Conservation (phyloP, 2,888 invertebrate species). For the Cosmopolites sordidus region DNA sequence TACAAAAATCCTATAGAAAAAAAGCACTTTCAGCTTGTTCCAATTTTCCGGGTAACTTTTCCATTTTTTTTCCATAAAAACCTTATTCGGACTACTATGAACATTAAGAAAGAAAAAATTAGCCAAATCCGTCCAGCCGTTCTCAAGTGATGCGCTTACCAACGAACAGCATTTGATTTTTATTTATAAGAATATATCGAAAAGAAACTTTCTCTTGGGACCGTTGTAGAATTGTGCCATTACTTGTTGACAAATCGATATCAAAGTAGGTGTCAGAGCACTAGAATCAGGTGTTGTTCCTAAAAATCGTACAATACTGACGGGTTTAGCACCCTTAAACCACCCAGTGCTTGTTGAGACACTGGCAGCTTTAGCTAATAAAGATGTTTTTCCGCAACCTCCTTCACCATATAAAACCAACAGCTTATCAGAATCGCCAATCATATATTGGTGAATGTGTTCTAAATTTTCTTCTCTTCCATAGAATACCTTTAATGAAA, state of each 20-base stretch:
- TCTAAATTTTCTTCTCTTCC: constrained; percentile 84
- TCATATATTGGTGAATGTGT: constrained; percentile 77
- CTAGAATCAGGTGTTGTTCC: constrained; percentile 98
- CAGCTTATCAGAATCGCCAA: constrained; percentile 80
- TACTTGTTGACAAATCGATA: constrained; percentile 93
- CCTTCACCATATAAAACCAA: constrained; percentile 91
- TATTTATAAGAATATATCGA: too few relatives aligned
- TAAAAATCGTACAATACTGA: constrained; percentile 85
- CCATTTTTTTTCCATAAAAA: too few relatives aligned
- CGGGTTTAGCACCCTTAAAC: constrained; percentile 72
- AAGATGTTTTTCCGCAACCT: constrained; percentile 96
- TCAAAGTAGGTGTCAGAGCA: constrained; percentile 87
- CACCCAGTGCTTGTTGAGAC: constrained; percentile 65
- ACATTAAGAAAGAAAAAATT: too few relatives aligned
- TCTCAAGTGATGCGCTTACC: too few relatives aligned
- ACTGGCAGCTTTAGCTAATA: constrained; percentile 87
- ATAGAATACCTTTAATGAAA: constrained; percentile 68
- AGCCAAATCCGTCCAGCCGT: too few relatives aligned
- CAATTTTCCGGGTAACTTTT: too few relatives aligned
- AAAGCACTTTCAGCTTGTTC: too few relatives aligned
- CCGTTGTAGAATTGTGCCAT: too few relatives aligned
- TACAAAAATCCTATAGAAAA: too few relatives aligned
- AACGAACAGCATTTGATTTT: too few relatives aligned
- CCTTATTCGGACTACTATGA: too few relatives aligned
- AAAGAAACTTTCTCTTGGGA: too few relatives aligned